A percentile compares a stretch with the other conserved stretches of the same genome.
Conservation (phyloP, 1,140 invertebrate species). For the Rhagoletis pomonella region DNA sequence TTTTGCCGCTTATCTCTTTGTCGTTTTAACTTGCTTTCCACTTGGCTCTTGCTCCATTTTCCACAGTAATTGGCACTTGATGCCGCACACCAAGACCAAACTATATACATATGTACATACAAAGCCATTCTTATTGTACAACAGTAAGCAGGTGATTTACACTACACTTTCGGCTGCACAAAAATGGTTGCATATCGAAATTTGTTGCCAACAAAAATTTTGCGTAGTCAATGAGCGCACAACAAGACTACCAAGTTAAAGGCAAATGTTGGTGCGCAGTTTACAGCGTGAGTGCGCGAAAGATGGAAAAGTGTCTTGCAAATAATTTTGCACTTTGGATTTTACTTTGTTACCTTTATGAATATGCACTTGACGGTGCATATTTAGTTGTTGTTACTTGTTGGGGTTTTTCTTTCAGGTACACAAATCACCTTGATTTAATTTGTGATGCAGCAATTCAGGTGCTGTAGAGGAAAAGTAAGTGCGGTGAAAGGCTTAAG, state of each 20-base stretch:
- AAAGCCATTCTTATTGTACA: background rate
- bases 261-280: background rate
- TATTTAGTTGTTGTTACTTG: background rate
- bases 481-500: too few species aligned
- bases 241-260: background rate
- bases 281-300: background rate
- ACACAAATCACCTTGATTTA: too few species aligned
- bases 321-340: slow-evolving; percentile 6
- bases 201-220: background rate
- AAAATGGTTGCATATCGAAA: background rate
- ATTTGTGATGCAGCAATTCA: too few species aligned
- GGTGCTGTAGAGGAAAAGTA: too few species aligned
- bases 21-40: background rate
- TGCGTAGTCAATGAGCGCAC: background rate
- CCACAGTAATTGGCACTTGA: slow-evolving; percentile 34
- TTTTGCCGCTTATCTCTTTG: background rate
- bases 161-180: background rate
- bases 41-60: slow-evolving; percentile 24
- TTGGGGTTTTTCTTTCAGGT: background rate
- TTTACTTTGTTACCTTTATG: background rate
- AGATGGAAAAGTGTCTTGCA: background rate
- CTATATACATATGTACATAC: background rate
- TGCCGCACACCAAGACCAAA: background rate
- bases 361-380: background rate
- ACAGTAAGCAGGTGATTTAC: background rate